Base-by-base conservation (phyloP, 2,888 invertebrate genomes). In the Hydrotaea diabolus region DNA sequence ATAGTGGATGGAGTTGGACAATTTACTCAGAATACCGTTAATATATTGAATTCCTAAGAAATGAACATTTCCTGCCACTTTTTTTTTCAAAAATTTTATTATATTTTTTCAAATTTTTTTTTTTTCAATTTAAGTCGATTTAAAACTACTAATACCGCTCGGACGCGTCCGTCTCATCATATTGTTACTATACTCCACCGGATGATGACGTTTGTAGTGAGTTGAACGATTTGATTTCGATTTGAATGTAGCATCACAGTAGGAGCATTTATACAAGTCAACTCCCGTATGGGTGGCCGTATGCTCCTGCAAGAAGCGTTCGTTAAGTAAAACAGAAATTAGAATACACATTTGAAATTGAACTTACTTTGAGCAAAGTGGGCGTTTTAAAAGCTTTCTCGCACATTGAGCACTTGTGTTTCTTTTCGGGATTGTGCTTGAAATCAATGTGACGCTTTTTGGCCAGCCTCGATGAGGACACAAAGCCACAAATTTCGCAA, bases 191-290 rank as follows among this genome's bases (percentile, higher is more conserved):
- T 91, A 91, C 77, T 91, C 91, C 31, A 89, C 88, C 19, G 89
- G 89, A 78, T 92, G 91, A 85, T 87, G 87, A 79, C 90, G 90
- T 84, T 90, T 90, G 49, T 90, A 89, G 85, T 91, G 91, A 2
- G 90, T 89, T 84, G 90, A 89, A 89, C 91, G 89, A 77, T 91
- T 91, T 0, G 89, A 90, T 85, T 90, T 90, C 15, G 91, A 90
- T 69, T 90, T 90, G 64, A 91, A 91, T 13, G 91, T 91, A 86
- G 89, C 89, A 19, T 89, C 89, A 66, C 91, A 91, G 85, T 90
- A 89, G 9, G 88, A 88, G 77, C 91, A 91, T 5, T 89, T 90
- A 79, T 91, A 91, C 19, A 91, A 77, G 8, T 89, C 89, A 83
- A 90, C 90, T 3, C 88, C 88, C 0, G 91, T 91, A 19, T 91